These are phyloP conservation scores for Clarias pachynema DNA, from an alignment of 2,797 vertebrate genomes.

Conservation along the genomic window DNA sequence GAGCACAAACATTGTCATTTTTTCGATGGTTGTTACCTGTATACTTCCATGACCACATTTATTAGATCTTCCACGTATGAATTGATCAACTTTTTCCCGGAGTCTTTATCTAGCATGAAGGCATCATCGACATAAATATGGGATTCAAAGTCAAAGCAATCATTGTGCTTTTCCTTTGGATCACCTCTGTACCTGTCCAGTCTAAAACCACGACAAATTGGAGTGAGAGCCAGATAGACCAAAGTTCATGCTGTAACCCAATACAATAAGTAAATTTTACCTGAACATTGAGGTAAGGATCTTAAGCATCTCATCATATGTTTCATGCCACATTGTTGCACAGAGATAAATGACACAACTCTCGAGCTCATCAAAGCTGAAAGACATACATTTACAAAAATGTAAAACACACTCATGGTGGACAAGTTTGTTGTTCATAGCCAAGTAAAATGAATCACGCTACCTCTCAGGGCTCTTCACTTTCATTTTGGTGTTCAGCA, in stretches of 20 bases:
- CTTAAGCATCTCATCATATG: conserved; percentile 82
- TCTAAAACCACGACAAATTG: conserved; percentile 61
- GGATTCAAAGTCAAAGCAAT: conserved; percentile 79
- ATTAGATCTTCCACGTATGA: conserved; percentile 72
- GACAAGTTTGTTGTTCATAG: background rate
- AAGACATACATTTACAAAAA: background rate
- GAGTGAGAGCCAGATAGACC: background rate
- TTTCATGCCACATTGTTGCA: conserved; percentile 86
- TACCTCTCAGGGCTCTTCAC: conserved; percentile 70
- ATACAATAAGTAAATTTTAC: conserved; percentile 52
- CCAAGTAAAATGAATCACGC: background rate
- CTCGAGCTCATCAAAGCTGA: conserved; percentile 69
- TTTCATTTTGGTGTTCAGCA: conserved; percentile 82
- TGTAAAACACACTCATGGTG: background rate
- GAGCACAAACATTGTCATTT: background rate
- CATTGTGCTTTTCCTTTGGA: conserved; percentile 74
- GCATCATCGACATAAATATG: conserved; percentile 80
- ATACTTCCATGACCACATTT: conserved; percentile 75
- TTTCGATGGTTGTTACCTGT: conserved; percentile 65
- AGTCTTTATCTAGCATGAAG: conserved; percentile 67
- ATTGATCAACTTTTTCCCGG: conserved; percentile 69
- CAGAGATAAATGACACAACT: conserved; percentile 80
- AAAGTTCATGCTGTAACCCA: background rate
- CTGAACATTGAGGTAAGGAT: conserved; percentile 84
- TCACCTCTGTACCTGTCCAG: conserved; percentile 80